Evolutionary conservation across 2,888 invertebrate species (phyloP).

Genomic region (Phlogophora meticulosa): DNA sequence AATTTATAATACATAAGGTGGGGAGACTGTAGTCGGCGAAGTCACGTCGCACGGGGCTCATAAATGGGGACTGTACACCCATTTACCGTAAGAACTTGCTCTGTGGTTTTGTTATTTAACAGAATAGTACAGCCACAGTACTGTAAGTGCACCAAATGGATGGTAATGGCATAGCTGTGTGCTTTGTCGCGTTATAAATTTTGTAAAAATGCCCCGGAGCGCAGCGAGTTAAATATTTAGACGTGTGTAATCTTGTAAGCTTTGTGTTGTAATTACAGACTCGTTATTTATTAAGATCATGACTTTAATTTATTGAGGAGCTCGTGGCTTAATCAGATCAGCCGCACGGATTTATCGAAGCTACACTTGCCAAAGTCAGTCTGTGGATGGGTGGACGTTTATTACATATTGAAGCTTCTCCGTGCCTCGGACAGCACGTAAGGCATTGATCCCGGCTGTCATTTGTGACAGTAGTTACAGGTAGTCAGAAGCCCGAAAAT

Average conservation of each 20-base stretch:
- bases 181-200: conserved; percentile 65
- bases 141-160: conserved; percentile 76
- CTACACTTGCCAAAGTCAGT: too few relatives aligned
- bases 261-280: not conserved
- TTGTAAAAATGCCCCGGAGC: conserved; percentile 59
- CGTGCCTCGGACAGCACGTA: too few relatives aligned
- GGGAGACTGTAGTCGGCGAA: conserved; percentile 21
- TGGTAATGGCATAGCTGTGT: conserved; percentile 69
- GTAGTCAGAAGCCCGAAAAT: too few relatives aligned
- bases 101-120: conserved; percentile 74
- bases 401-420: too few relatives aligned
- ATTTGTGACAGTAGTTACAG: too few relatives aligned
- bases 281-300: too few relatives aligned
- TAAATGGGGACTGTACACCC: conserved; percentile 63
- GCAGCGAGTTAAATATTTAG: conserved; percentile 9
- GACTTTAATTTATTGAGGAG: too few relatives aligned
- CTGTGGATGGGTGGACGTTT: too few relatives aligned
- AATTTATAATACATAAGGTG: conserved; percentile 66
- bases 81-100: conserved; percentile 64
- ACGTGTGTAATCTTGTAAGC: conserved; percentile 2
- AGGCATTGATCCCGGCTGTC: too few relatives aligned
- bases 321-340: too few relatives aligned
- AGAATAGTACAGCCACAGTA: conserved; percentile 53
- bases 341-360: too few relatives aligned
- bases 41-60: conserved; percentile 68